These are phyloP conservation scores for Margarornis squamiger DNA, from an alignment of 2,797 vertebrate species.

Conservation along the genomic window DNA sequence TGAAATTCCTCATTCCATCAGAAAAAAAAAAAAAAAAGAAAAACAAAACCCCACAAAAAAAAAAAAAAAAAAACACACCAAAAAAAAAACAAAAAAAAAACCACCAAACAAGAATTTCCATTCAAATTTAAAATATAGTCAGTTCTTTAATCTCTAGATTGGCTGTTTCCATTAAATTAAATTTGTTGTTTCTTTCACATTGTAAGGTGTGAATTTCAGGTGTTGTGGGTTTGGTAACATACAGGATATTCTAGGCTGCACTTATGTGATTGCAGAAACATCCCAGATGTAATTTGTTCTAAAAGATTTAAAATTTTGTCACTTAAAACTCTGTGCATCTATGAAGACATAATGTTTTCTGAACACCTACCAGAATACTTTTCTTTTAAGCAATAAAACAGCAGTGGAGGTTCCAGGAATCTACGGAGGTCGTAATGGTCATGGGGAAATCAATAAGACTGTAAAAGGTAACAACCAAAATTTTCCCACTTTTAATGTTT, in stretches of 20 bases:
- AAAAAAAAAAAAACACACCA: too few species aligned
- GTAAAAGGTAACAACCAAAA: background rate
- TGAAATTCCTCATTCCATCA: background rate
- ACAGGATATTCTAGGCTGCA: background rate
- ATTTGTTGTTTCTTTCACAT: background rate
- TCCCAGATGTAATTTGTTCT: background rate
- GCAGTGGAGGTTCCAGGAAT: background rate
- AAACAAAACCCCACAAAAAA: too few species aligned
- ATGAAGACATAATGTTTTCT: background rate
- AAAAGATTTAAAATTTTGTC: background rate
- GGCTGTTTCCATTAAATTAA: background rate
- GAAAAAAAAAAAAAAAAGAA: background rate
- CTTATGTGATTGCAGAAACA: background rate
- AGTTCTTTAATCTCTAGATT: background rate
- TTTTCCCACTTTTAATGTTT: background rate
- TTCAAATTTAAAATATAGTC: background rate
- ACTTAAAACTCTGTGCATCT: background rate
- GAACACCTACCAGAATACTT: background rate
- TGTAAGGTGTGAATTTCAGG: background rate
- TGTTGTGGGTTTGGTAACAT: background rate
- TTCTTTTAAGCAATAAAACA: background rate
- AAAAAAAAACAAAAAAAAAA: too few species aligned
- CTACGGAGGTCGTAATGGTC: rapidly evolving
- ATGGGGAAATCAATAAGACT: background rate
- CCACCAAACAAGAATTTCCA: background rate